Percentiles rank a stretch among this genome's conserved stretches.
These are phyloP conservation scores for Oreamnos americanus DNA, from an alignment of 2,113 vertebrate species.

Conservation along the genomic window DNA sequence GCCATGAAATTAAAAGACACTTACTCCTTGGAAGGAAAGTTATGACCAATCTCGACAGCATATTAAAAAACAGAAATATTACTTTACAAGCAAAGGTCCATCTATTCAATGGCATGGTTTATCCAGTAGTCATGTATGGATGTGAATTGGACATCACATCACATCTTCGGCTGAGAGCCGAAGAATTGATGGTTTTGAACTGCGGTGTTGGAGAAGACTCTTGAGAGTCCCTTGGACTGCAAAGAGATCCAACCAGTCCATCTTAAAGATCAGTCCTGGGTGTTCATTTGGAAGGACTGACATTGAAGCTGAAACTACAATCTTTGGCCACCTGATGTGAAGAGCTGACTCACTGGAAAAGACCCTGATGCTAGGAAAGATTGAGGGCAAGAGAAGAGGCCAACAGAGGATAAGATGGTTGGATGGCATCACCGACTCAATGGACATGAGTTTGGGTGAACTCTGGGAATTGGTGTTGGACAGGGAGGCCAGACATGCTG, in stretches of 20 bases:
- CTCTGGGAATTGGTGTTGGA: not conserved
- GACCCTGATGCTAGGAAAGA: not conserved
- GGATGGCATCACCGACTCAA: not conserved
- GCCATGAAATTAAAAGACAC: not conserved
- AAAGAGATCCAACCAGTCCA: not conserved
- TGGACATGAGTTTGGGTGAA: not conserved
- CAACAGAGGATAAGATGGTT: not conserved
- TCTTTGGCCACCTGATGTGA: not conserved
- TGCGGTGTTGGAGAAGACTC: not conserved
- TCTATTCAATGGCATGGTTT: not conserved
- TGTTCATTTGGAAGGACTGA: not conserved
- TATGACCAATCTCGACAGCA: not conserved
- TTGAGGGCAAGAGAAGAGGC: not conserved
- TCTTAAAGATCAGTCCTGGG: not conserved
- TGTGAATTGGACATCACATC: not conserved
- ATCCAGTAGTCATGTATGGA: not conserved
- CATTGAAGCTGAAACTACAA: not conserved
- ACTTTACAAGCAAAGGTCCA: not conserved
- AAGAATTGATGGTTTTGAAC: not conserved
- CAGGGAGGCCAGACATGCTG: not conserved
- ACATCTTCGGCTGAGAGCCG: rapidly evolving
- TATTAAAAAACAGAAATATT: not conserved
- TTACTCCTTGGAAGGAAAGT: not conserved
- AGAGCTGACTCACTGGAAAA: not conserved
- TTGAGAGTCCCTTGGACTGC: not conserved